phyloP scores from a whole-genome alignment of 2,888 invertebrate genomes.

The Auanema sp. region DNA sequence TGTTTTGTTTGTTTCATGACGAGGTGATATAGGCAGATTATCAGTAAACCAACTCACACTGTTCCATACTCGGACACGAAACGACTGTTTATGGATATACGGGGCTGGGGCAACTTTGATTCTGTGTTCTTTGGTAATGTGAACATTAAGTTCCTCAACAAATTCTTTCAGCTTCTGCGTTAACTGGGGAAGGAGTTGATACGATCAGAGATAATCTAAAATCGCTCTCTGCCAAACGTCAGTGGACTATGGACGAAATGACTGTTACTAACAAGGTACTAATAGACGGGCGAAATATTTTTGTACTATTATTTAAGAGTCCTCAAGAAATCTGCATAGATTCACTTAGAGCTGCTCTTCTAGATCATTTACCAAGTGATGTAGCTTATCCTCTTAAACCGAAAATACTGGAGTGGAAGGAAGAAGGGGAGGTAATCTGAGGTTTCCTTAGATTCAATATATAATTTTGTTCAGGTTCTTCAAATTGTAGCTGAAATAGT shows the following conservation, averaged over 20 bases:
- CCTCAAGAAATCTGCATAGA: slow-evolving; percentile 66
- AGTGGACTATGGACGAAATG: slow-evolving; percentile 41
- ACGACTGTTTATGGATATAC: slow-evolving; percentile 53
- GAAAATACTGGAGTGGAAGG: slow-evolving; percentile 50
- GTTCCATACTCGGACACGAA: slow-evolving; percentile 51
- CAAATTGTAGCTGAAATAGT: slow-evolving; percentile 51
- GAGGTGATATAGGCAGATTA: slow-evolving; percentile 27
- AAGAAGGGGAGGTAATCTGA: slow-evolving; percentile 38
- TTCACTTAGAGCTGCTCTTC: slow-evolving; percentile 79
- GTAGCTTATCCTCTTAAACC: slow-evolving; percentile 72
- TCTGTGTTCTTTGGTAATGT: slow-evolving; percentile 79
- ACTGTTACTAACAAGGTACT: slow-evolving; percentile 37
- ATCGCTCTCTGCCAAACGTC: slow-evolving; percentile 32
- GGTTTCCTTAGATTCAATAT: not conserved
- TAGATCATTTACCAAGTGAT: slow-evolving; percentile 82
- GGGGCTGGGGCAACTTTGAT: slow-evolving; percentile 78
- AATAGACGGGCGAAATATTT: not conserved
- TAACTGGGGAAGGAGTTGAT: slow-evolving; percentile 58
- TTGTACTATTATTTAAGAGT: slow-evolving; percentile 21
- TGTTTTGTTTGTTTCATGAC: not conserved
- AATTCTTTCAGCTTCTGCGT: slow-evolving; percentile 33
- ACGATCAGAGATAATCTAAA: slow-evolving; percentile 47
- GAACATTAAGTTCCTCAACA: slow-evolving; percentile 5
- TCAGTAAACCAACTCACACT: slow-evolving; percentile 53
- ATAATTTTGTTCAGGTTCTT: slow-evolving; percentile 24